Conservation (phyloP, 2,113 vertebrate species). For the human (Homo sapiens) region GRCh38 chr17:51819001-51819500, state of each 20-base stretch:
- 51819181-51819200: slow-evolving; percentile 26
- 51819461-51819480: not conserved
- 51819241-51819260: not conserved
- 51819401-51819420: not conserved
- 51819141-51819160: slow-evolving; percentile 28
- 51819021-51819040: not conserved
- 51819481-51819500: not conserved
- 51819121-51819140: slow-evolving; percentile 13
- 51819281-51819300: not conserved
- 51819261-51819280: not conserved
- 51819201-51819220: not conserved
- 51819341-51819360: not conserved
- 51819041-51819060: not conserved
- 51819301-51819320: not conserved
- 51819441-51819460: not conserved
- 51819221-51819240: slow-evolving; percentile 9
- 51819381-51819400: not conserved
- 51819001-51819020: not conserved
- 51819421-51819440: not conserved
- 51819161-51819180: slow-evolving; percentile 40
- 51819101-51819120: slow-evolving; percentile 15
- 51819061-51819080: not conserved
- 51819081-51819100: not conserved
- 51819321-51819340: not conserved
- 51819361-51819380: not conserved